Evolutionary conservation across 2,113 vertebrate species (phyloP).

Genomic region (Gadus chalcogrammus): DNA sequence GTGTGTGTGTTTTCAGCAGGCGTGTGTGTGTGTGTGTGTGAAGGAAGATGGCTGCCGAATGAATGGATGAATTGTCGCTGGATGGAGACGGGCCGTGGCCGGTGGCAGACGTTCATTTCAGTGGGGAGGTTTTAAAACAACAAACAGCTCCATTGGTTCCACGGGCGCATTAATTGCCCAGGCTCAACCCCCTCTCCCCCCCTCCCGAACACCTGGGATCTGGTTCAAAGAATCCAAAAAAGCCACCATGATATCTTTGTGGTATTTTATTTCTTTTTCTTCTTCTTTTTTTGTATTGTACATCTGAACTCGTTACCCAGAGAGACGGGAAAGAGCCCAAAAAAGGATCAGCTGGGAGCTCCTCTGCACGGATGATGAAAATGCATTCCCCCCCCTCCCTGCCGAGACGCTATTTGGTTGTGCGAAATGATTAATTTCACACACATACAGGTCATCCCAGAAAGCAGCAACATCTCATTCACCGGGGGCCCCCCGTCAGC

Average conservation of each 20-base stretch:
- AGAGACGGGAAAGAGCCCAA: constrained; percentile 19
- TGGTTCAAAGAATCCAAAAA: constrained; percentile 25
- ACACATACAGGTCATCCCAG: constrained; percentile 70
- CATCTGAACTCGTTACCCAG: constrained; percentile 38
- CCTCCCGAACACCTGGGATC: constrained; percentile 26
- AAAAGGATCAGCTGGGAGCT: constrained; percentile 30
- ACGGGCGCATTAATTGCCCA: constrained; percentile 12
- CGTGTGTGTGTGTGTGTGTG: constrained; percentile 1
- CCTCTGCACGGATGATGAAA: constrained; percentile 59
- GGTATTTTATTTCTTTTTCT: constrained; percentile 9
- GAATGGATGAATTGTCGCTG: constrained; percentile 42
- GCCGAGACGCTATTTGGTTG: constrained; percentile 60
- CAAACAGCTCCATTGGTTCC: constrained; percentile 4
- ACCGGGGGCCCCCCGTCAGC: constrained; percentile 70
- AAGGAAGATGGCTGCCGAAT: neutral
- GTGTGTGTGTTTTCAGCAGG: neutral
- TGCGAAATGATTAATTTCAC: constrained; percentile 74
- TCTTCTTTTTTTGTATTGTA: neutral
- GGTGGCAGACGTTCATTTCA: constrained; percentile 27
- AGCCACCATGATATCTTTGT: constrained; percentile 15
- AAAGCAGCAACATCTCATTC: constrained; percentile 72
- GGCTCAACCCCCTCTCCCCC: neutral
- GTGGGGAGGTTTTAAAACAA: constrained; percentile 2
- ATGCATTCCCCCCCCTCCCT: constrained; percentile 49
- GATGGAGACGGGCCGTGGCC: constrained; percentile 27